Evolutionary conservation across 2,797 vertebrate species (phyloP), one percentile per base, ranked within the genome.

Genomic region (Chaenodraco wilsoni): DNA sequence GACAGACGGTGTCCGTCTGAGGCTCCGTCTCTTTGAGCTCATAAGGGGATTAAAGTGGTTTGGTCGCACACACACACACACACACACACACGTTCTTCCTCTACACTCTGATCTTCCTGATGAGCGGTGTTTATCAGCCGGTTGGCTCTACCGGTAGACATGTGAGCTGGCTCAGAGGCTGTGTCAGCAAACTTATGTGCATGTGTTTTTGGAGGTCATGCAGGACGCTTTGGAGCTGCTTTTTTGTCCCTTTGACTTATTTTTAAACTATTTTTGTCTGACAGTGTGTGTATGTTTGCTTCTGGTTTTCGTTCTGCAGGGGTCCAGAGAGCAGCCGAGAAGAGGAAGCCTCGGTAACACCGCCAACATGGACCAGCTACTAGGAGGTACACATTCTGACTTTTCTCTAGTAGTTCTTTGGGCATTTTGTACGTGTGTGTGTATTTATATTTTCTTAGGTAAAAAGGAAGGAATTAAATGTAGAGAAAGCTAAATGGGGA

Each of bases 301-400:
- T 73, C 89, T 66, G 86, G 72, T 88, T 41, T n/a, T 75, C 77
- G 31, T 62, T 41, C 43, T 72, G 45, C 88, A 99, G 97, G 93
- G 82, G 59, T 88, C 92, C 65, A 84, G 85, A 68, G 93, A 96
- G 84, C 90, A 91, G n/a, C 89, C 91, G 0, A 90, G 87, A 68
- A 76, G 84, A 74, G 85, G 73, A 48, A 87, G 74, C 64, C 70
- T 86, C 60, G 88, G 80, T 55, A 82, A 85, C 44, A 84, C 93
- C 43, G 95, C 96, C 77, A 95, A 92, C 88, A 95, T 94, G 94
- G 93, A 95, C 12, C 87, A 84, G 66, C 74, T 86, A 11, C 68
- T 87, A 55, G 91, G 82, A 91, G 84, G 79, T 87, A 82, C 5
- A 1, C 13, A 12, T 23, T 40, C 46, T 1, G 17, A 2, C 2